phyloP scores from a whole-genome alignment of 2,888 invertebrate species.

The Baccha elongata region DNA sequence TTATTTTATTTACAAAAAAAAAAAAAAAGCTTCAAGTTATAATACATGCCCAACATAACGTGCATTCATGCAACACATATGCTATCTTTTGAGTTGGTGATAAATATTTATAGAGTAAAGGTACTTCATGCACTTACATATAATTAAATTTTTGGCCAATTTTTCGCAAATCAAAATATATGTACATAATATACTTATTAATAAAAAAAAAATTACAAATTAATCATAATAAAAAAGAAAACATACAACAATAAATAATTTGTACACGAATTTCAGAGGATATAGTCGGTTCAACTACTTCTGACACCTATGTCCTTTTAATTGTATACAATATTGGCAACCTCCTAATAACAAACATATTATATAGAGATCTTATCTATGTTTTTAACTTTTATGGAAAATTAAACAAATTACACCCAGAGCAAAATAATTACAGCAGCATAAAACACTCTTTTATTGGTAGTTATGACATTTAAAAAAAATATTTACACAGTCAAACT shows the following conservation, averaged over 20 bases:
- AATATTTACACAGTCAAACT: constrained; percentile 45
- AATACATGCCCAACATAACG: too few species aligned
- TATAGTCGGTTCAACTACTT: constrained; percentile 62
- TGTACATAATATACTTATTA: constrained; percentile 9
- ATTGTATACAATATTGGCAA: constrained; percentile 53
- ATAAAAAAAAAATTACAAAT: constrained; percentile 16
- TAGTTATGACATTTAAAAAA: constrained; percentile 60
- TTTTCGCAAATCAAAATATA: constrained; percentile 32
- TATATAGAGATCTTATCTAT: constrained; percentile 30
- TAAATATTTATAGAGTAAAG: too few species aligned
- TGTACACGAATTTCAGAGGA: constrained; percentile 68
- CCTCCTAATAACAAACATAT: constrained; percentile 37
- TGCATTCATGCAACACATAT: neutral
- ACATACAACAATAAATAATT: constrained; percentile 28
- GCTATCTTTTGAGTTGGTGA: neutral
- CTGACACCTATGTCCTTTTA: constrained; percentile 64
- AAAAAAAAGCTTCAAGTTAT: too few species aligned
- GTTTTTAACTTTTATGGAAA: neutral
- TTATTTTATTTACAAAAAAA: neutral
- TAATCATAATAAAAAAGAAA: constrained; percentile 2
- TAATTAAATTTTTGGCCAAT: constrained; percentile 17
- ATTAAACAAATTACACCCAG: constrained; percentile 48
- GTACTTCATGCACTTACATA: neutral
- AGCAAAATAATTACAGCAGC: constrained; percentile 58
- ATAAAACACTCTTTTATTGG: constrained; percentile 64